Base-by-base conservation (phyloP, 2,797 vertebrate genomes). In the Enteromius anoplus region DNA sequence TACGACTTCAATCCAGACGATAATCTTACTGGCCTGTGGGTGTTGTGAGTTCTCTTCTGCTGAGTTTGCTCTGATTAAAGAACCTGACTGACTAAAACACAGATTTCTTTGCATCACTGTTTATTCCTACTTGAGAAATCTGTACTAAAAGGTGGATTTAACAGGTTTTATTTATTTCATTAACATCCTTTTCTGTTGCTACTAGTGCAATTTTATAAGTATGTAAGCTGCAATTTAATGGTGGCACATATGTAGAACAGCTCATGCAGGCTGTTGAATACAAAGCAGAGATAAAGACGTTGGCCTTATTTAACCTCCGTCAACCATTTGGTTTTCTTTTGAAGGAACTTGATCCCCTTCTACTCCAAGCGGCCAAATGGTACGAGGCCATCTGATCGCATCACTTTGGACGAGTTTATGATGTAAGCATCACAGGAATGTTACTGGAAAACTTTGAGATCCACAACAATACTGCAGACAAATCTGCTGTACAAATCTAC, bases 11-110 rank as follows among this genome's bases (percentile, higher is more conserved):
- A 78, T 85, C 84, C 75, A 81, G 40, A 80, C 42, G 73, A 73
- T 84, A 83, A 86, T 86, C 83, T 83, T 71, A 62, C 78, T 75
- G 85, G 82, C 85, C 87, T 37, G 60, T 70, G 69, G 80, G 85
- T 77, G 80, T 84, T 82, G 75, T 49, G 78, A 78, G 80, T 58
- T 40, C 58, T 60, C 69, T 83, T 80, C 60, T 81, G 51, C 65
- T 32, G 37, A 77, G 75, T 62, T 82, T 85, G 34, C 29, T 60
- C 60, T 21, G 71, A 82, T 78, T 68, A 68, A 78, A 62, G 80
- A 85, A 45, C 26, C 69, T 21, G 58, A 82, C 62, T 82, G 47
- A 80, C 65, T 75, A 68, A 84, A 82, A 80, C 80, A 73, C 53
- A 58, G n/a, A 77, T 83, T 80, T 86, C 49, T 82, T 79, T 68